phyloP scores from a whole-genome alignment of 2,888 invertebrate species.

The Oithona nana region DNA sequence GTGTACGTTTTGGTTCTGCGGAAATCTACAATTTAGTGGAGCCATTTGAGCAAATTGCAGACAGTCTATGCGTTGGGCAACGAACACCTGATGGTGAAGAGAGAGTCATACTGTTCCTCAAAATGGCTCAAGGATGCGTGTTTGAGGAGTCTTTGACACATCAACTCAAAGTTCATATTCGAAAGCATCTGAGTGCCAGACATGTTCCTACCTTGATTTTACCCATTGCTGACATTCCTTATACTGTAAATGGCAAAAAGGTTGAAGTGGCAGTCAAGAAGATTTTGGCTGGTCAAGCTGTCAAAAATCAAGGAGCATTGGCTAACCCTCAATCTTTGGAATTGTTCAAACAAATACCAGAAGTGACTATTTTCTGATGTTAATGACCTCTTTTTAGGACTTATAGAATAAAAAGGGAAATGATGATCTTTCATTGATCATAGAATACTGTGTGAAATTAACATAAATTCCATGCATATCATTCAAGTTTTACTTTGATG shows the following conservation, averaged over 20 bases:
- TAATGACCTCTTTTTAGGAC: too few relatives aligned
- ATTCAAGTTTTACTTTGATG: too few relatives aligned
- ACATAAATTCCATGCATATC: too few relatives aligned
- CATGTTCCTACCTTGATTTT: conserved; percentile 36
- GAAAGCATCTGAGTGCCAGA: conserved; percentile 31
- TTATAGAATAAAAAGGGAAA: too few relatives aligned
- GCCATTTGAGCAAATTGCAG: conserved; percentile 27
- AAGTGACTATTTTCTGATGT: not conserved
- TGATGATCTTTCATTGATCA: too few relatives aligned
- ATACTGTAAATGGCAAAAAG: conserved; percentile 38
- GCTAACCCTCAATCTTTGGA: conserved; percentile 33
- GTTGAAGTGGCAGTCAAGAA: conserved; percentile 37
- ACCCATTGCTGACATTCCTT: conserved; percentile 33
- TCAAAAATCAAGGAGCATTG: conserved; percentile 32
- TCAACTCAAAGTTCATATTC: conserved; percentile 29
- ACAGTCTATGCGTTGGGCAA: conserved; percentile 36
- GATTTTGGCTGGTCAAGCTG: conserved; percentile 29
- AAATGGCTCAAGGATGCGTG: conserved; percentile 26
- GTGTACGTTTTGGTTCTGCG: conserved; percentile 39
- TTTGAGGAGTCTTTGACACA: conserved; percentile 29
- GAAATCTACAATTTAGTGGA: conserved; percentile 38
- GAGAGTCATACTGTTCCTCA: conserved; percentile 36
- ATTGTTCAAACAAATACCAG: conserved; percentile 26
- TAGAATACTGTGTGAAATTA: too few relatives aligned
- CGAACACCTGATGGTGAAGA: conserved; percentile 32